These are phyloP conservation scores for Alouatta palliata DNA, from an alignment of 2,113 vertebrate species.

Conservation along the genomic window DNA sequence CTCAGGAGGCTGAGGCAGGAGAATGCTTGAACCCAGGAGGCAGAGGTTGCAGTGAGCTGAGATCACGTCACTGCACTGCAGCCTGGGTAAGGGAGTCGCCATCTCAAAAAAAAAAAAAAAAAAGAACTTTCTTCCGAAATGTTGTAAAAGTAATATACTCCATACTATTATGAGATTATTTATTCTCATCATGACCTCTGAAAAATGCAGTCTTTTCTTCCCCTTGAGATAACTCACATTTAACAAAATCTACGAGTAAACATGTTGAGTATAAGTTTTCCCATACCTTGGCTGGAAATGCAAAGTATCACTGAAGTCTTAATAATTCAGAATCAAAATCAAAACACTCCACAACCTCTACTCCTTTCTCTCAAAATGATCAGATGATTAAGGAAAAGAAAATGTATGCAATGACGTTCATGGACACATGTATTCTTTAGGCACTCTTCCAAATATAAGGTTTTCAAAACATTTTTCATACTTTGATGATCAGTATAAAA, in stretches of 20 bases:
- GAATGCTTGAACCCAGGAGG: no score
- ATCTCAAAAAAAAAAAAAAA: background rate
- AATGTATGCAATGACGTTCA: background rate
- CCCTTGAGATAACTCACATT: background rate
- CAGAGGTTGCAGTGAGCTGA: no score
- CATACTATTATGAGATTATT: background rate
- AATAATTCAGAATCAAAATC: background rate
- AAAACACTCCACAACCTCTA: background rate
- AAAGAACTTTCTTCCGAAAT: background rate
- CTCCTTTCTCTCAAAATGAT: conserved; percentile 1
- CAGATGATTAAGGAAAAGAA: conserved; percentile 16
- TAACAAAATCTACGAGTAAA: conserved; percentile 4
- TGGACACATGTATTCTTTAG: background rate
- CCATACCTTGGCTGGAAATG: background rate
- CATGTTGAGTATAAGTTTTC: background rate
- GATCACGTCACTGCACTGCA: no score
- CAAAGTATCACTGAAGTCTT: conserved; percentile 17
- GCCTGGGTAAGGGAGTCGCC: no score
- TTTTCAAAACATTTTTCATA: background rate
- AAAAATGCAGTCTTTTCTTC: background rate
- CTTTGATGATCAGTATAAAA: background rate
- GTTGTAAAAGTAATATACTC: background rate
- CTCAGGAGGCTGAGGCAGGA: no score
- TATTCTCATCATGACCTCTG: background rate
- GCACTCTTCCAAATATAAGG: background rate